Percentiles rank a stretch among this genome's conserved stretches.
phyloP scores from a whole-genome alignment of 2,113 vertebrate genomes.

The Lynx canadensis region DNA sequence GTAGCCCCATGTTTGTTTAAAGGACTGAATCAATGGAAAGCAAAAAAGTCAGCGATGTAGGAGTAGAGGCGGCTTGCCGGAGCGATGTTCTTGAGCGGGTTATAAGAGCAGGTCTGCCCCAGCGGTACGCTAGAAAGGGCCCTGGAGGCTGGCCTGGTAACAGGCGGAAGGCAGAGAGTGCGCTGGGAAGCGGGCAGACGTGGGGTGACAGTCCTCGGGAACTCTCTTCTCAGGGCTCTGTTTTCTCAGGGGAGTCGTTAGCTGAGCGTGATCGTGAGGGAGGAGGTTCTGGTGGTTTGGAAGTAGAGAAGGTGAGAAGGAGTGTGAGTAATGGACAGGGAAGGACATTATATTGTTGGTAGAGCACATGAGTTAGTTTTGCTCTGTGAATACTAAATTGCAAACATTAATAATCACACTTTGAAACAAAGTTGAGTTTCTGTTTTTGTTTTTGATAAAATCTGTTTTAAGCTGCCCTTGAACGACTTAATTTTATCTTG shows the following conservation, averaged over 20 bases:
- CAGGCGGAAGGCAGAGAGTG: neutral
- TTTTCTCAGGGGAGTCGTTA: neutral
- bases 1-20: neutral
- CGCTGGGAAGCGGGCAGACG: neutral
- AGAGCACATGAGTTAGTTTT: neutral
- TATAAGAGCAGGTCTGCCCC: neutral
- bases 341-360: accelerated
- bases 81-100: neutral
- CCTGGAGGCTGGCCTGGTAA: neutral
- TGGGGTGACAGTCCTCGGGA: neutral
- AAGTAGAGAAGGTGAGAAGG: neutral
- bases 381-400: neutral
- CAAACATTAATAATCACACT: conserved; percentile 4
- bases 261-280: neutral
- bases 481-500: conserved; percentile 55
- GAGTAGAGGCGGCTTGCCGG: neutral
- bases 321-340: neutral
- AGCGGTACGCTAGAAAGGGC: neutral
- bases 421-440: conserved; percentile 32
- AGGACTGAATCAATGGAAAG: neutral
- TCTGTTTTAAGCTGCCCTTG: conserved; percentile 24
- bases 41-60: neutral
- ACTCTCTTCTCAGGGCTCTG: neutral
- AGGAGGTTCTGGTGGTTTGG: neutral
- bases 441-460: conserved; percentile 20